Conservation (phyloP, 2,797 vertebrate species). For the Crax fasciolata region DNA sequence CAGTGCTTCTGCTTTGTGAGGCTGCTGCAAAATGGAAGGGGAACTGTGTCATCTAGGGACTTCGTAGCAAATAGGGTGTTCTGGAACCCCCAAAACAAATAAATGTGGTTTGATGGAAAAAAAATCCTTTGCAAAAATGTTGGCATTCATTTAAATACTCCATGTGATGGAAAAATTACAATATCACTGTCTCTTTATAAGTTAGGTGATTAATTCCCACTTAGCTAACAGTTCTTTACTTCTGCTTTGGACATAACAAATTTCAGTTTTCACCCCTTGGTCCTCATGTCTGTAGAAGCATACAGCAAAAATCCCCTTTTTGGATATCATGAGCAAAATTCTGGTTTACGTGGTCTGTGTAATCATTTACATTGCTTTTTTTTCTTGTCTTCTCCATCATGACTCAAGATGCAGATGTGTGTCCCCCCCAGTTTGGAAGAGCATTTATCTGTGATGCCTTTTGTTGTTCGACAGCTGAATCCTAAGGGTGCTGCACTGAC, state of each 20-base stretch:
- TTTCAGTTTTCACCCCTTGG: not conserved
- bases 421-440: not conserved
- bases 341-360: not conserved
- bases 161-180: not conserved
- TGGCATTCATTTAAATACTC: not conserved
- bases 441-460: not conserved
- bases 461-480: not conserved
- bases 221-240: not conserved
- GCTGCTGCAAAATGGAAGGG: not conserved
- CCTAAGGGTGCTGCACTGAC: rapidly evolving
- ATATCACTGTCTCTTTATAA: not conserved
- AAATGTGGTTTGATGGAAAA: not conserved
- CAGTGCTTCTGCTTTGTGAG: not conserved
- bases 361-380: not conserved
- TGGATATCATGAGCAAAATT: not conserved
- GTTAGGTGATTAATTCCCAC: not conserved
- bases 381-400: not conserved
- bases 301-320: not conserved
- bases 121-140: not conserved
- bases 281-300: not conserved
- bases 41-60: not conserved
- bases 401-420: not conserved
- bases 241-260: not conserved
- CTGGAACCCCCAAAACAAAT: not conserved
- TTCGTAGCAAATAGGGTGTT: rapidly evolving